These are phyloP conservation scores for Cerceris rybyensis DNA, from an alignment of 2,888 invertebrate species.

Conservation along the genomic window DNA sequence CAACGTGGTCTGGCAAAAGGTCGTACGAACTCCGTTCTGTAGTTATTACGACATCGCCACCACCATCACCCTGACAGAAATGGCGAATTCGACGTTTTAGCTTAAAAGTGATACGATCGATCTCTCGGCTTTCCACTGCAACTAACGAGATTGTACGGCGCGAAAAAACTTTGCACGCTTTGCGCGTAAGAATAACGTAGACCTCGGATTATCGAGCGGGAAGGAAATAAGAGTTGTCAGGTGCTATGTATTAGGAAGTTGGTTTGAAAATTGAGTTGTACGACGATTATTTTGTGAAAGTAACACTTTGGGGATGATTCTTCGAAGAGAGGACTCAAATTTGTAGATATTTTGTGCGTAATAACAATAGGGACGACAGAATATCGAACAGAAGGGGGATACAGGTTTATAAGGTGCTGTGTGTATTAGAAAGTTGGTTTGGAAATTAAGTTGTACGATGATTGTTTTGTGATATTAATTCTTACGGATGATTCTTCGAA, in stretches of 20 bases:
- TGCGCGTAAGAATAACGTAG: background rate
- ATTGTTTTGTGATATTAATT: too few species aligned
- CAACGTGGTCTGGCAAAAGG: constrained; percentile 24
- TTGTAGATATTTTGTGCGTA: too few species aligned
- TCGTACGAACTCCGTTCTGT: constrained; percentile 13
- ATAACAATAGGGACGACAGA: too few species aligned
- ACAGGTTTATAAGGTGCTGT: too few species aligned
- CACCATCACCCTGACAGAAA: constrained; percentile 13
- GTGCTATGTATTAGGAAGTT: background rate
- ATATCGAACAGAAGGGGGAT: too few species aligned
- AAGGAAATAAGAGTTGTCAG: background rate
- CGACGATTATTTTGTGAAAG: too few species aligned
- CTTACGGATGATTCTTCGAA: too few species aligned
- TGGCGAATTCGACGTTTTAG: constrained; percentile 15
- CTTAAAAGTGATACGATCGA: constrained; percentile 8
- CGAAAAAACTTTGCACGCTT: background rate
- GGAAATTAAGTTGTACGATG: too few species aligned
- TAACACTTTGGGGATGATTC: too few species aligned
- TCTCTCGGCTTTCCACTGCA: background rate
- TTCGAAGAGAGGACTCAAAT: too few species aligned
- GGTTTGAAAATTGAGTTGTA: too few species aligned
- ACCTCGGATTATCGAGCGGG: background rate
- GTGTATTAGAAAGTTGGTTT: too few species aligned
- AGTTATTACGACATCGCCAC: constrained; percentile 15
- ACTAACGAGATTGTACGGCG: background rate